These are phyloP conservation scores for Barbus barbus DNA, from an alignment of 2,113 vertebrate genomes.

Conservation along the genomic window DNA sequence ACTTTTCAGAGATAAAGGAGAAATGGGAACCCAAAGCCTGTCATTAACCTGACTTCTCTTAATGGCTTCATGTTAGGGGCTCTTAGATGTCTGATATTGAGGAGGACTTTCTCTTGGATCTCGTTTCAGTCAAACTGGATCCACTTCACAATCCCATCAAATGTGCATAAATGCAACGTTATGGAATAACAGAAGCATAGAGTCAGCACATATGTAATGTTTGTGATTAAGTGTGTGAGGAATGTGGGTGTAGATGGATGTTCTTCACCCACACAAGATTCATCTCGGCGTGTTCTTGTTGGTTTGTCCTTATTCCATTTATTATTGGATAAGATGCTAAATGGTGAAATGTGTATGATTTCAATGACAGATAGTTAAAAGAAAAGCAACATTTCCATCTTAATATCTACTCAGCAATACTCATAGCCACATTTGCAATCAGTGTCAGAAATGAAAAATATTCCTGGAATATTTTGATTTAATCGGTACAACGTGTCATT, in stretches of 20 bases:
- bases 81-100: not conserved
- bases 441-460: not conserved
- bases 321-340: no score
- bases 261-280: not conserved
- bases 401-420: not conserved
- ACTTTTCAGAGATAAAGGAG: not conserved
- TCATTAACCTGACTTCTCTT: not conserved
- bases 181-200: not conserved
- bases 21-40: not conserved
- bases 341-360: not conserved
- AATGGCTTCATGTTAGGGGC: not conserved
- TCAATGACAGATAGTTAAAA: not conserved
- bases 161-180: not conserved
- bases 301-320: not conserved
- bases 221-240: no score
- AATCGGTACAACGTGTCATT: not conserved
- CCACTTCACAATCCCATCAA: not conserved
- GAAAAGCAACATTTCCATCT: not conserved
- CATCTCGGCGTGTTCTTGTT: not conserved
- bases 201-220: not conserved
- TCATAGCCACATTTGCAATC: not conserved
- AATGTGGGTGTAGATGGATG: conserved; percentile 3
- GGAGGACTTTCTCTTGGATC: not conserved
- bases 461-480: not conserved
- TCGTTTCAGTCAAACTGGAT: not conserved